Evolutionary conservation across 2,113 vertebrate genomes (phyloP).

Genomic region (Echinops telfairi): DNA sequence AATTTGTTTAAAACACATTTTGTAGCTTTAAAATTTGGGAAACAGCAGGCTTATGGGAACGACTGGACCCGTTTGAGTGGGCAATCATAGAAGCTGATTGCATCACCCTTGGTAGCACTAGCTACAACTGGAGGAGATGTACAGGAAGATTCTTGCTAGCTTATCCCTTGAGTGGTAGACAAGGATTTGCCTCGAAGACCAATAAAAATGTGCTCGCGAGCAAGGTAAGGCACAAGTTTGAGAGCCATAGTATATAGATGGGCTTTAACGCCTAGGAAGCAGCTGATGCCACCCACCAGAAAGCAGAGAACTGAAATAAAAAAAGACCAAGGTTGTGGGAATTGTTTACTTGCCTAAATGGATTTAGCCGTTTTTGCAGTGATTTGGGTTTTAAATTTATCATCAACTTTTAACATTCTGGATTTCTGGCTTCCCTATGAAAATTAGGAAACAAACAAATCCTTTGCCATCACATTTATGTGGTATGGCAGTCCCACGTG

Average conservation of each 20-base stretch:
- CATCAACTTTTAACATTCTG: not conserved
- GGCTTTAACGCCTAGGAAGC: not conserved
- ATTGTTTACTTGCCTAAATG: not conserved
- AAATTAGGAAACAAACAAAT: not conserved
- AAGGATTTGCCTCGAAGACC: not conserved
- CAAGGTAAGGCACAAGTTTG: not conserved
- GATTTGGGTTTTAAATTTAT: conserved; percentile 8
- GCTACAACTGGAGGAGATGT: not conserved
- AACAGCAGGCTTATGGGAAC: not conserved
- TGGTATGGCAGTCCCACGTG: not conserved
- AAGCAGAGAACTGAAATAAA: not conserved
- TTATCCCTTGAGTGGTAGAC: not conserved
- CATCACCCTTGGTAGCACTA: not conserved
- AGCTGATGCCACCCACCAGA: not conserved
- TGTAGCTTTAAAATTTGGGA: not conserved
- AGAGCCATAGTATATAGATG: not conserved
- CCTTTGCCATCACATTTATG: not conserved
- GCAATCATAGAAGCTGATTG: not conserved
- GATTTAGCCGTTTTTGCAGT: not conserved
- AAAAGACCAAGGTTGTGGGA: not conserved
- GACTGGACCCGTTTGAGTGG: conserved; percentile 3
- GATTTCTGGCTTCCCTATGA: not conserved
- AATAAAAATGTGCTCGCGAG: not conserved
- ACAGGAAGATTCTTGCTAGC: not conserved
- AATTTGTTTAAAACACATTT: conserved; percentile 6